Percentiles rank a stretch among this genome's conserved stretches.
Evolutionary conservation across 2,888 invertebrate species (phyloP).

Genomic region (Macrophya annulata): DNA sequence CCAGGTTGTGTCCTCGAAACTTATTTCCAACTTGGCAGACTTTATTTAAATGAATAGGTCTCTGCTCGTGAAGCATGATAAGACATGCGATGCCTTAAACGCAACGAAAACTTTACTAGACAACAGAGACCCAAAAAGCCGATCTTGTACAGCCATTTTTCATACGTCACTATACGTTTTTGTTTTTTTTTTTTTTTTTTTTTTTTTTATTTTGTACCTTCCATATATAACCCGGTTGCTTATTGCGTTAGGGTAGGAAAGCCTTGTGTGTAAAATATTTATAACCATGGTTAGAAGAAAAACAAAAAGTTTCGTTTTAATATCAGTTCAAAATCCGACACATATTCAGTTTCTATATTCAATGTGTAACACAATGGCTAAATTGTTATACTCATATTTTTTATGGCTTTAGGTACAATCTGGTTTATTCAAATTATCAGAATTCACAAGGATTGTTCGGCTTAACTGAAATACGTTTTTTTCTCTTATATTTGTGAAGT

Average conservation of each 20-base stretch:
- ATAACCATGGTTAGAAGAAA: not conserved
- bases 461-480: conserved; percentile 17
- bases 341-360: not conserved
- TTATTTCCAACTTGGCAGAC: conserved; percentile 61
- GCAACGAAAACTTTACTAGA: conserved; percentile 51
- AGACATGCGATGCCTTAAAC: conserved; percentile 57
- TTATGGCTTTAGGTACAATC: not conserved
- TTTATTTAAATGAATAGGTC: conserved; percentile 62
- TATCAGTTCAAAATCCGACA: not conserved
- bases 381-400: not conserved
- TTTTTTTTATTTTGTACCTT: no score
- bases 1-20: conserved; percentile 56
- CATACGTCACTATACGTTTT: not conserved
- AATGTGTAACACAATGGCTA: not conserved
- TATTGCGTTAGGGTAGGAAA: not conserved
- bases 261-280: not conserved
- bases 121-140: not conserved
- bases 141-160: conserved; percentile 1
- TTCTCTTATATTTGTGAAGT: conserved; percentile 9
- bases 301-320: not conserved
- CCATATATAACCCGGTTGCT: not conserved
- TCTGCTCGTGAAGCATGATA: conserved; percentile 41
- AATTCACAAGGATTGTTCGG: not conserved
- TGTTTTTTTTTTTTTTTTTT: no score
- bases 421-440: conserved; percentile 6